Conservation (phyloP, 1,140 invertebrate species). For the Latrodectus geometricus region DNA sequence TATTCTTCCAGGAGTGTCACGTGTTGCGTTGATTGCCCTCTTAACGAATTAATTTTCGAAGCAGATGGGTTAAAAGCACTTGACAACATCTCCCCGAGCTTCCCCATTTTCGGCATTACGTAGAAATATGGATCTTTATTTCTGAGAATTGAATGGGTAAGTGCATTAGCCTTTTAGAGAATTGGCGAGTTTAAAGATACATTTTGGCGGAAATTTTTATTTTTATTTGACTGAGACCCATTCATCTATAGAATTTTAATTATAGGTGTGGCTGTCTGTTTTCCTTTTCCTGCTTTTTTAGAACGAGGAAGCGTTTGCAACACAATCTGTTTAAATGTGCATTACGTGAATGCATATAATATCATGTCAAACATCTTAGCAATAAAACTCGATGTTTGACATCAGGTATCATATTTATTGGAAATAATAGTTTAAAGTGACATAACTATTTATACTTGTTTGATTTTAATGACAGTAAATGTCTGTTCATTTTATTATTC, state of each 20-base stretch:
- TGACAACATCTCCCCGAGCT: not conserved
- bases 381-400: no score
- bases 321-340: no score
- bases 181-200: not conserved
- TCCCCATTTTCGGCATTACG: not conserved
- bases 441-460: no score
- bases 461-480: no score
- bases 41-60: conserved; percentile 38
- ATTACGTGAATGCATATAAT: no score
- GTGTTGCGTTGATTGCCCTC: conserved; percentile 45
- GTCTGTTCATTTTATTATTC: no score
- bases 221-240: no score
- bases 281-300: not conserved
- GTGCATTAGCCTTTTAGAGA: not conserved
- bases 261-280: not conserved
- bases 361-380: no score
- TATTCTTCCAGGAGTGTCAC: conserved; percentile 30
- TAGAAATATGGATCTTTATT: not conserved
- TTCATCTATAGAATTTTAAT: not conserved
- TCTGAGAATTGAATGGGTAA: not conserved
- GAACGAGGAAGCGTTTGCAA: not conserved
- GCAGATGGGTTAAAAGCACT: not conserved
- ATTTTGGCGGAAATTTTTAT: no score
- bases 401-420: no score
- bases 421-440: no score